Percentiles rank a stretch among this genome's conserved stretches.
phyloP scores from a whole-genome alignment of 2,113 vertebrate genomes.

The Cyanocitta stelleri region DNA sequence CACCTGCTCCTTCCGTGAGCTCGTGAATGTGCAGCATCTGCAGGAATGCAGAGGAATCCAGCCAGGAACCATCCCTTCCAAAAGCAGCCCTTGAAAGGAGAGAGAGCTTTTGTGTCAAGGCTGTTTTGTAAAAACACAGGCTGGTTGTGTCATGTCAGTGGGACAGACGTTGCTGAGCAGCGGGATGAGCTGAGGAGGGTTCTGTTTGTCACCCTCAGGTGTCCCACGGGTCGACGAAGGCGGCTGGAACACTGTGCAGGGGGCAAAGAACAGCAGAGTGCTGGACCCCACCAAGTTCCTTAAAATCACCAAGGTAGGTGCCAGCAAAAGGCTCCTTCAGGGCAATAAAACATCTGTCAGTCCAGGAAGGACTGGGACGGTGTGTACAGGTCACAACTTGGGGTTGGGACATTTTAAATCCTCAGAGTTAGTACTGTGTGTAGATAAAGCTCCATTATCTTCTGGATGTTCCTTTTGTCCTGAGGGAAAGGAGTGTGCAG shows the following conservation, averaged over 20 bases:
- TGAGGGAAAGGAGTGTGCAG: background rate
- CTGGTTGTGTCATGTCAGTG: accelerated
- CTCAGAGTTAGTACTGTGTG: background rate
- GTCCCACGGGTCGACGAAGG: conserved; percentile 85
- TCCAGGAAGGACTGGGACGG: accelerated
- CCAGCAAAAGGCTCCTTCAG: background rate
- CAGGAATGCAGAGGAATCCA: background rate
- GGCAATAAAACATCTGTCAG: background rate
- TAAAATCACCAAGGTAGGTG: conserved; percentile 96
- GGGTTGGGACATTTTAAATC: background rate
- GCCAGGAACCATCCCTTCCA: background rate
- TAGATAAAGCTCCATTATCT: background rate
- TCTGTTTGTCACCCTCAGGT: conserved; percentile 37
- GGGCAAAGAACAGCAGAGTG: conserved; percentile 93
- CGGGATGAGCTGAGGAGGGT: background rate
- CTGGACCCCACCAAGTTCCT: conserved; percentile 96
- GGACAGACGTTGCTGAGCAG: background rate
- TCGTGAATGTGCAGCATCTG: accelerated
- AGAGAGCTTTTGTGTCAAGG: background rate
- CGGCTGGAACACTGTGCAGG: conserved; percentile 96
- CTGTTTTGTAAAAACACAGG: background rate
- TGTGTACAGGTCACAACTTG: background rate
- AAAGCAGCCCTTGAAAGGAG: background rate
- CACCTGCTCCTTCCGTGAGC: background rate
- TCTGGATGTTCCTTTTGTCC: background rate